Percentiles rank a stretch among this genome's conserved stretches.
These are phyloP conservation scores for Prinia subflava DNA, from an alignment of 2,113 vertebrate genomes.

Conservation along the genomic window DNA sequence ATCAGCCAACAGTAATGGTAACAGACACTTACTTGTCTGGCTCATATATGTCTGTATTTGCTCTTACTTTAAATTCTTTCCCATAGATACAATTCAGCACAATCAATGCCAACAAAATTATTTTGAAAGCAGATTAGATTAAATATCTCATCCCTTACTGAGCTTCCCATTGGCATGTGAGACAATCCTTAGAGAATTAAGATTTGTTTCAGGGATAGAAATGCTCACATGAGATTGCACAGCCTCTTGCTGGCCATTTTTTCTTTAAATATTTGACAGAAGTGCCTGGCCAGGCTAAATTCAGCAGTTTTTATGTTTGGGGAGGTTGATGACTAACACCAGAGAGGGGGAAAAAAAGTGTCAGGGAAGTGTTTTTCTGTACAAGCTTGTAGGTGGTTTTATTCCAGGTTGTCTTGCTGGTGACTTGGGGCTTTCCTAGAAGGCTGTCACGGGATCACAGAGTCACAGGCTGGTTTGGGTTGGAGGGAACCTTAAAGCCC, in stretches of 20 bases:
- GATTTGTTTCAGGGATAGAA: background rate
- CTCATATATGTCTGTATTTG: background rate
- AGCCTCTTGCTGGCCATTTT: background rate
- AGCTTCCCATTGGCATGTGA: slow-evolving; percentile 28
- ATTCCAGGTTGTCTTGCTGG: background rate
- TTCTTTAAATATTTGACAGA: background rate
- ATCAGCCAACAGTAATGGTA: background rate
- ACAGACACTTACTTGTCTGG: background rate
- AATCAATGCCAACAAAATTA: slow-evolving; percentile 51
- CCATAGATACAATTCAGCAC: slow-evolving; percentile 17
- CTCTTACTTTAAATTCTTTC: slow-evolving; percentile 39
- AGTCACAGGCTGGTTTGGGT: background rate
- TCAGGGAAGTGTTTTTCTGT: background rate
- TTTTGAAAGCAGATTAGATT: slow-evolving; percentile 58
- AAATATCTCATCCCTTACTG: slow-evolving; percentile 19
- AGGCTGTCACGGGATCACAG: background rate
- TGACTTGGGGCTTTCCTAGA: background rate
- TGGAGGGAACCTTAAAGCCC: background rate
- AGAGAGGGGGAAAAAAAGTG: background rate
- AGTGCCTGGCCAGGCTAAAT: background rate
- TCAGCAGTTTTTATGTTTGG: background rate
- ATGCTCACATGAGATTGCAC: background rate
- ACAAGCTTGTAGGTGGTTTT: background rate
- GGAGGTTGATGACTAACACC: background rate
- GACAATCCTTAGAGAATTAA: slow-evolving; percentile 1